Base-by-base conservation (phyloP, 2,888 invertebrate species). In the Nipponacmea schrenckii region DNA sequence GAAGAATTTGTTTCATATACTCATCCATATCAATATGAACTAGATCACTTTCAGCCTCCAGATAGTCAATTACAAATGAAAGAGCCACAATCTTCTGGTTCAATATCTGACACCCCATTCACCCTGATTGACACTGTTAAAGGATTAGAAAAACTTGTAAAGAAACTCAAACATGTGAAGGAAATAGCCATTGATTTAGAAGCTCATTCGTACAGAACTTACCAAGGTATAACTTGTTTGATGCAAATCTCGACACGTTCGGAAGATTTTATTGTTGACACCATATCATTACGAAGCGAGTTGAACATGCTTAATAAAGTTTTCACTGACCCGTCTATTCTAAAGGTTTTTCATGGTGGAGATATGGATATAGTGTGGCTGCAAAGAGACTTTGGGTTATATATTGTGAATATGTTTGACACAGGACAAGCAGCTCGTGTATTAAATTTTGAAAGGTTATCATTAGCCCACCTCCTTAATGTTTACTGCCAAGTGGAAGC, bases 341-440 rank as follows among this genome's bases (percentile, higher is more conserved):
- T 97, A 0, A 99, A 99, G 91, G 92, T 97, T 7, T 93, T 99
- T 80, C 99, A 99, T 86, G 98, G 98, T 14, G 95, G 96, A 0
- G 93, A 94, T 72, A 90, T 87, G 74, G 98, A 99, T 86, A 91
- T 99, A 24, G 90, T 93, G 46, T 99, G 99, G 98, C 90, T 99
- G 45, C 99, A 99, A 88, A 91, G 96, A 20, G 99, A 99, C 91
- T 93, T 98, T 71, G 95, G 96, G 0, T 87, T 99, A 1, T 99
- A 99, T 87, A 90, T 99, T 2, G 97, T 99, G 0, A 97, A 98
- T 80, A 92, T 99, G 93, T 98, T 99, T 87, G 99, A 99, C 89
- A 99, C 98, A 0, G 93, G 95, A 85, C 93, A 94, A 86, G 98
- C 97, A 0, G 93, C 96, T 0, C 92, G 93, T 78, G 90, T 92